Base-by-base conservation (phyloP, 35 echinoderm and acorn worm species). In the Stichopus chloronotus region DNA sequence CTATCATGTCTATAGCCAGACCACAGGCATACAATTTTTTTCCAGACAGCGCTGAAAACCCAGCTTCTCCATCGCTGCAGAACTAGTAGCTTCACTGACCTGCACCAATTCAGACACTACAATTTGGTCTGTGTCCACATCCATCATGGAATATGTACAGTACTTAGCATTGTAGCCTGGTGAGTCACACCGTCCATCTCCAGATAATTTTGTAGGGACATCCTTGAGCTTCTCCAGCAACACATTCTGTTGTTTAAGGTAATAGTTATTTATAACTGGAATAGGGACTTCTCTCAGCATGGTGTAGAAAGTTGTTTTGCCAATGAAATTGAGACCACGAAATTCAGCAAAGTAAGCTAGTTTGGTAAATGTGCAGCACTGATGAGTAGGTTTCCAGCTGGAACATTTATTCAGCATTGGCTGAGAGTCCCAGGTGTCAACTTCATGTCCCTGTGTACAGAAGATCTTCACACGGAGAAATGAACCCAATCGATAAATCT, bases 81-180 rank as follows among this genome's bases (percentile, higher is more conserved):
- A 93, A 30, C 92, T 85, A 12, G 78, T 59, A 12, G 80, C 57
- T 58, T 96, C 87, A 8, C 58, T 87, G 0, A 96, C 95, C 69
- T 93, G 92, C 3, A 93, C 92, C 11, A 93, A 16, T 72, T 89
- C 30, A 54, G 85, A 96, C 24, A 53, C 24, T 25, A 94, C 56
- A 79, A 94, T 90, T 23, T 92, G 85, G 20, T 88, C 53, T 6
- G 77, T 77, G 8, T 81, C 19, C 19, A 80, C 58, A 52, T 96
- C 93, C 95, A 96, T 96, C 57, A 96, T 54, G 6, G 90, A 88
- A 72, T 96, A 96, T 22, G 93, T 84, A 22, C 93, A 91, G 65
- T 92, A 95, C 25, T 95, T 95, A 6, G 91, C 94, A 82, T 82
- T 93, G 14, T 95, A 86, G 6, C 94, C 94, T 83, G 93, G 95